Base-by-base conservation (phyloP, 2,888 invertebrate genomes). In the Choristoneura rosaceana region DNA sequence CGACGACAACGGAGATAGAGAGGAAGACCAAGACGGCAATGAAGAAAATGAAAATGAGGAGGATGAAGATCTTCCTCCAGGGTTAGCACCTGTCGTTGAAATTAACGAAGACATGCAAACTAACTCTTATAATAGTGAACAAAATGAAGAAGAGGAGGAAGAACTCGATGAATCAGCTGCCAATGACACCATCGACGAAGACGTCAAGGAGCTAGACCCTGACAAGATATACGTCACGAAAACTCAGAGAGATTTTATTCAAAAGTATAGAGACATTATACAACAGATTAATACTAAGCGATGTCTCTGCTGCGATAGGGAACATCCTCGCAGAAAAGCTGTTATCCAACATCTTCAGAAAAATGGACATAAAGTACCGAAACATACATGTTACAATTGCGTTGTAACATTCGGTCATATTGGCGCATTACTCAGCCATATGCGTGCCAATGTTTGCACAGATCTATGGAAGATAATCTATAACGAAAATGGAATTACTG, bases 331-430 rank as follows among this genome's bases (percentile, higher is more conserved):
- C 2, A 85, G 94, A 71, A 94, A 94, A 80, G 93, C 94, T 12
- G 94, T 94, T 50, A 94, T 94, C 77, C 94, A 94, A 75, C 94
- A 94, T 80, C 84, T 94, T 70, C 94, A 94, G 82, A 94, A 94
- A 84, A 94, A 93, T 82, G 94, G 94, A 3, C 90, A 92, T 74
- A 94, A 93, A 87, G 95, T 95, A 65, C 95, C 95, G 0, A 95
- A 95, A 78, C 95, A 95, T 78, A 95, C 95, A 0, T 96, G 95
- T 79, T 95, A 95, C 78, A 95, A 95, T 81, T 96, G 95, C 80
- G 95, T 95, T 74, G 88, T 95, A 41, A 95, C 95, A 0, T 95
- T 95, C 75, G 90, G 89, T 5, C 94, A 94, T 76, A 94, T 94
- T 71, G 94, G 94, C 33, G 94, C 94, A 45, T 79, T 94, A 41